Evolutionary conservation across 2,797 vertebrate genomes (phyloP), one percentile per base, ranked within the genome.

Genomic region (Thripadectes ignobilis): DNA sequence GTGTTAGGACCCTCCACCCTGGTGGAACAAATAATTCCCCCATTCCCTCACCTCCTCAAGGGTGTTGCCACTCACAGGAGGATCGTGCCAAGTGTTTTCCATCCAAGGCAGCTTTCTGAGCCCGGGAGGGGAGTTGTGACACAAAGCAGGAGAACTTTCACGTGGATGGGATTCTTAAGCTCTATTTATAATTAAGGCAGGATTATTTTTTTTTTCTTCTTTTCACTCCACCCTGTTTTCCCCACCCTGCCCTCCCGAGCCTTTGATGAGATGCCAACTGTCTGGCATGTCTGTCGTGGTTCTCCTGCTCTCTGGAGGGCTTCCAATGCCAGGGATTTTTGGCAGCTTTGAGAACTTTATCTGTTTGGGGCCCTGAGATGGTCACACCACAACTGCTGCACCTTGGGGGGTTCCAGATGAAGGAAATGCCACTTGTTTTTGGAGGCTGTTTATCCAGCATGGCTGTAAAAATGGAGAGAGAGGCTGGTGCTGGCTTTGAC

Each of bases 131-230:
- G 10, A 39, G 89, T 23, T 2, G 13, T 84, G 80, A 52, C 45
- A 39, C 43, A 74, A 26, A 85, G 65, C 78, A 57, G 85, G n/a
- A 73, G 87, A n/a, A 41, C 62, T 77, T 80, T 61, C 94, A 89
- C 81, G 27, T 80, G 93, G 89, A 62, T 88, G 78, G 66, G 85
- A 96, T 95, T 84, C 78, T 93, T 78, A 66, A 86, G 32, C 68
- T 89, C 0, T 65, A 57, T 51, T 93, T 51, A 46, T 73, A 83
- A 95, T 95, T 96, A 92, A 93, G 14, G 54, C 17, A 8, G 93
- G 92, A 95, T 96, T 90, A 87, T 69, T 83, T 45, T 21, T 45
- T 45, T 89, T 59, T 14, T 39, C 15, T 39, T 12, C 14, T 39
- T 73, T 77, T 38, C 46, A 34, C 90, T 36, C 89, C 95, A 84